These are phyloP conservation scores for Hippocampus comes DNA, from an alignment of 2,113 vertebrate genomes.

Conservation along the genomic window DNA sequence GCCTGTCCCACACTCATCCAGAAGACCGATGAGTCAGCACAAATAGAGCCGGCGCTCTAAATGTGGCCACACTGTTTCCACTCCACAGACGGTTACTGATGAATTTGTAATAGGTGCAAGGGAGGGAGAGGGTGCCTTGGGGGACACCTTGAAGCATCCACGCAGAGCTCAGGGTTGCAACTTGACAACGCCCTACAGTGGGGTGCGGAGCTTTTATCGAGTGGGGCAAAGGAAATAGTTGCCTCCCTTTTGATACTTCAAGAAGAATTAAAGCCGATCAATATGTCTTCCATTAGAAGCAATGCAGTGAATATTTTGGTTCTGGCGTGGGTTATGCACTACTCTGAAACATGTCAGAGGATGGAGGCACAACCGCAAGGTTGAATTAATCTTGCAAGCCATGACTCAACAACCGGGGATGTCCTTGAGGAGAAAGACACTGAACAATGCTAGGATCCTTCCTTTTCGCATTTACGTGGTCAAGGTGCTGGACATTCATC, in stretches of 20 bases:
- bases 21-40: conserved; percentile 68
- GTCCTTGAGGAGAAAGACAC: conserved; percentile 41
- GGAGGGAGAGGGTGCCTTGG: conserved; percentile 8
- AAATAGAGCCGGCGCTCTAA: conserved; percentile 22
- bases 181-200: conserved; percentile 28
- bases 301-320: conserved; percentile 6
- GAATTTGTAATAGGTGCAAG: conserved; percentile 29
- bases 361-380: conserved; percentile 30
- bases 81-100: conserved; percentile 35
- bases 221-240: not conserved
- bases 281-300: conserved; percentile 9
- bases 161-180: conserved; percentile 29
- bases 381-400: conserved; percentile 52
- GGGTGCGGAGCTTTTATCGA: not conserved
- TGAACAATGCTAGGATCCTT: conserved; percentile 1
- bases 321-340: not conserved
- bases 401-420: conserved; percentile 19
- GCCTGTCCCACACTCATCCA: conserved; percentile 29
- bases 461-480: conserved; percentile 1
- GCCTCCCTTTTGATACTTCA: not conserved
- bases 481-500: conserved; percentile 44
- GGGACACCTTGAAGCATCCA: conserved; percentile 18
- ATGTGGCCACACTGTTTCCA: conserved; percentile 20
- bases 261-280: conserved; percentile 23
- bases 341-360: not conserved